Evolutionary conservation across 2,888 invertebrate genomes (phyloP).

Genomic region (Leptinotarsa juncta): DNA sequence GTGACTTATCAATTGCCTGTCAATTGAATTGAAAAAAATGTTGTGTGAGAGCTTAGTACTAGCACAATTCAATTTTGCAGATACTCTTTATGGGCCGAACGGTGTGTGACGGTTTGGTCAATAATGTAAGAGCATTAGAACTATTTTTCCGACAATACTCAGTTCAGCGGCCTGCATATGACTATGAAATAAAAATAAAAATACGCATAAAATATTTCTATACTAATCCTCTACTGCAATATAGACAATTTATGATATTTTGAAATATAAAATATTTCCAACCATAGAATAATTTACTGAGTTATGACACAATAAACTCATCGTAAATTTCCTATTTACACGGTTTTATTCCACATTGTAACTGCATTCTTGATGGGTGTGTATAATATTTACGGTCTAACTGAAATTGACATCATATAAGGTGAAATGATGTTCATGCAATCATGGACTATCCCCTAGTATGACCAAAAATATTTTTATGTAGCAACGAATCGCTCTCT

Average conservation of each 20-base stretch:
- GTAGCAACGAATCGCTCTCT: too few species aligned
- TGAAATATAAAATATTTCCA: background rate
- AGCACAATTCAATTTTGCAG: too few species aligned
- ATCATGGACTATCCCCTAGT: too few species aligned
- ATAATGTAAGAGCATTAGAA: too few species aligned
- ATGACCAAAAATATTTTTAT: too few species aligned
- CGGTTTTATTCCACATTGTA: background rate
- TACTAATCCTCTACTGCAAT: background rate
- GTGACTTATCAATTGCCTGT: too few species aligned
- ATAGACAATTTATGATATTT: background rate
- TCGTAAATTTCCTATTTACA: constrained; percentile 3
- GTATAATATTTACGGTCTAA: constrained; percentile 1
- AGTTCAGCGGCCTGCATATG: background rate
- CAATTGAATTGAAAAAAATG: too few species aligned
- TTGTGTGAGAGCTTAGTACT: too few species aligned
- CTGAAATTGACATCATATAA: background rate
- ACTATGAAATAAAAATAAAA: background rate
- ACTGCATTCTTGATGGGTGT: constrained; percentile 6
- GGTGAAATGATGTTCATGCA: background rate
- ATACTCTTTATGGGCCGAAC: too few species aligned
- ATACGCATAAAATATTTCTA: background rate
- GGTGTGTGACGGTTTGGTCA: too few species aligned
- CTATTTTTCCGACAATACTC: too few species aligned
- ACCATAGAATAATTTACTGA: background rate
- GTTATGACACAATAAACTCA: constrained; percentile 10